Conservation (phyloP, 2,113 vertebrate genomes). For the Tetrao urogallus region DNA sequence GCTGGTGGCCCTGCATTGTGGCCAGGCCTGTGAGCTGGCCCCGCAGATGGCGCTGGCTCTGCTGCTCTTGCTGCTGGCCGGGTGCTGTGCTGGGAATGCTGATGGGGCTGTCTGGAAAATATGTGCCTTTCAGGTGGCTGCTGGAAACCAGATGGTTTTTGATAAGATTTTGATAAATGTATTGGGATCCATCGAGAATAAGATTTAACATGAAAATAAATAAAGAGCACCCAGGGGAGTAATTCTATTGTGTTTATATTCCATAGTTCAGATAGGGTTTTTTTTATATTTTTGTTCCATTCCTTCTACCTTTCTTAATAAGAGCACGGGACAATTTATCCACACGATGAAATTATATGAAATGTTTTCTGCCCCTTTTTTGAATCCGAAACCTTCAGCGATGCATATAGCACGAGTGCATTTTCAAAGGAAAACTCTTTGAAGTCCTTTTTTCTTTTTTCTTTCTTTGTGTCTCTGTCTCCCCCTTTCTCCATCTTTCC, state of each 20-base stretch:
- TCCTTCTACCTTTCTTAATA: slow-evolving; percentile 28
- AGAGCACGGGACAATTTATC: slow-evolving; percentile 46
- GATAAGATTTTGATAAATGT: slow-evolving; percentile 58
- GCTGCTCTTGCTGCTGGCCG: not conserved
- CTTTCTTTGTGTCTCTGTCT: slow-evolving; percentile 73
- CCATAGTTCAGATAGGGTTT: not conserved
- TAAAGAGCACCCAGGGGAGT: slow-evolving; percentile 22
- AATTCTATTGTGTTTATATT: slow-evolving; percentile 63
- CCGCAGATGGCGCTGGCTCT: slow-evolving; percentile 55
- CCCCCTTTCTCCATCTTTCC: slow-evolving; percentile 58
- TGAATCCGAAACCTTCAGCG: slow-evolving; percentile 66
- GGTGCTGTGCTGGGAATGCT: slow-evolving; percentile 4
- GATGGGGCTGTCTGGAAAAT: not conserved
- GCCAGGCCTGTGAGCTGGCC: not conserved
- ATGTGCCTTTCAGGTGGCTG: not conserved
- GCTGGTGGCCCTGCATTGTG: not conserved
- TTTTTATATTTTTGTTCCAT: slow-evolving; percentile 19
- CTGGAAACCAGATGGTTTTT: slow-evolving; percentile 42
- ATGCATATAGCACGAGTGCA: slow-evolving; percentile 71
- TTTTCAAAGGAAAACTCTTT: slow-evolving; percentile 77
- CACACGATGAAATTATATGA: slow-evolving; percentile 48
- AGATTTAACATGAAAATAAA: slow-evolving; percentile 55
- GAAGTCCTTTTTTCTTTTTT: slow-evolving; percentile 70
- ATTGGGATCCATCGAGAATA: not conserved
- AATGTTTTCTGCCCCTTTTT: slow-evolving; percentile 67